These are phyloP conservation scores for Sipha flava DNA, from an alignment of 1,140 invertebrate genomes.

Conservation along the genomic window DNA sequence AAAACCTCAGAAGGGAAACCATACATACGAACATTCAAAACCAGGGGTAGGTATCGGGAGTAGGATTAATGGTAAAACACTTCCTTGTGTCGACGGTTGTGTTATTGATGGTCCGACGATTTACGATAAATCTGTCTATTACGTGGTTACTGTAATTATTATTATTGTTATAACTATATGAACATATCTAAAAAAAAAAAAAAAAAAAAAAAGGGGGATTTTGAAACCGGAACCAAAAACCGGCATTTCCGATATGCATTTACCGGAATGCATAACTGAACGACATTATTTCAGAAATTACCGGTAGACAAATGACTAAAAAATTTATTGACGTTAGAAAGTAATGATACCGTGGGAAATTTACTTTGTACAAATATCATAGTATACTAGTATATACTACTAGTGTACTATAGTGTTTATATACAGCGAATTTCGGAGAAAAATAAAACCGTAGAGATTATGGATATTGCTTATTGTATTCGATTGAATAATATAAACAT, in stretches of 20 bases:
- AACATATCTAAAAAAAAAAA: background rate
- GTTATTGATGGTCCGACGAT: constrained; percentile 14
- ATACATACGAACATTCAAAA: background rate
- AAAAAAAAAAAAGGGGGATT: background rate
- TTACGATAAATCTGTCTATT: constrained; percentile 26
- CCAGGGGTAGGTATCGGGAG: background rate
- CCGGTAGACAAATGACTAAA: background rate
- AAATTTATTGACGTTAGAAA: background rate
- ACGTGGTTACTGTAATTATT: constrained; percentile 18
- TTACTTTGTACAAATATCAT: too few species aligned
- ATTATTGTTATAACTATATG: background rate
- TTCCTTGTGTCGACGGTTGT: constrained; percentile 13
- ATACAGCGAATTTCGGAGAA: too few species aligned
- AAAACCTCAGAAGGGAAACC: background rate
- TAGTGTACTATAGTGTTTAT: too few species aligned
- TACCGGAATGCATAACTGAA: background rate
- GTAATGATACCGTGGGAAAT: background rate
- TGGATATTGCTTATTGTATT: too few species aligned
- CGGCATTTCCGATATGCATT: constrained; percentile 3
- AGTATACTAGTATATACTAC: too few species aligned
- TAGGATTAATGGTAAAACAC: constrained; percentile 27
- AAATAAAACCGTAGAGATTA: too few species aligned
- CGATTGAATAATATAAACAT: too few species aligned
- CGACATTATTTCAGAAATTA: background rate
- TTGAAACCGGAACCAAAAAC: constrained; percentile 15